Evolutionary conservation across 37 sponge, comb jelly and placozoan species (phyloP), one percentile per base, ranked within the genome.

Genomic region (Crambe crambe): DNA sequence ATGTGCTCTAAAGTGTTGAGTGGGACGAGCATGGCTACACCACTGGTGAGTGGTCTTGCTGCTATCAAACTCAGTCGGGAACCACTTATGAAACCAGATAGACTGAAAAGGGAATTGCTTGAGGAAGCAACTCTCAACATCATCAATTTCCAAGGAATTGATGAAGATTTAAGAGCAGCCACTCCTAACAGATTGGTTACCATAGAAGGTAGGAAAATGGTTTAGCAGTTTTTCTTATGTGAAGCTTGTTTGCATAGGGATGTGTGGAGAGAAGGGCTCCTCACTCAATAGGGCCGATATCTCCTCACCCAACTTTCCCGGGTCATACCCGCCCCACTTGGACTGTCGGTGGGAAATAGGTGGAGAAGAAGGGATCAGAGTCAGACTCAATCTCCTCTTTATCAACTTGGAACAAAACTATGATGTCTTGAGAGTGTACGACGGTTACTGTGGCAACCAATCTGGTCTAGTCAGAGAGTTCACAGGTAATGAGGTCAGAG

Each of bases 21-120:
- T 69, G 88, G 92, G 0, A 92, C 92, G 1, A 84, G 85, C 32
- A 87, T 87, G 89, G 83, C 92, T 2, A 72, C 88, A 42, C 88
- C 92, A 0, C 60, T 92, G 8, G 85, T 84, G 15, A 32, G 80
- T 58, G 92, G 92, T 23, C 60, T 77, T 25, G 88, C 64, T 0
- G 92, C 92, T 9, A 72, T 87, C 10, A 61, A 75, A 4, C 43
- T 91, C 18, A 30, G 64, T 25, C 37, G 78, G 38, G 20, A 78
- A 22, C 92, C 92, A 22, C 40, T 64, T 3, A 59, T 86, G 23
- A 75, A 69, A 35, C 87, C 92, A 54, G 37, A 35, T 2, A 78
- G 60, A 59, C 29, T 91, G 15, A 82, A 80, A 71, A 43, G 37
- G 36, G 32, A 37, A 30, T 44, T 90, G 21, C 63, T 77, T 38